These are phyloP conservation scores for Oryzias woworae DNA, from an alignment of 2,113 vertebrate genomes.

Conservation along the genomic window DNA sequence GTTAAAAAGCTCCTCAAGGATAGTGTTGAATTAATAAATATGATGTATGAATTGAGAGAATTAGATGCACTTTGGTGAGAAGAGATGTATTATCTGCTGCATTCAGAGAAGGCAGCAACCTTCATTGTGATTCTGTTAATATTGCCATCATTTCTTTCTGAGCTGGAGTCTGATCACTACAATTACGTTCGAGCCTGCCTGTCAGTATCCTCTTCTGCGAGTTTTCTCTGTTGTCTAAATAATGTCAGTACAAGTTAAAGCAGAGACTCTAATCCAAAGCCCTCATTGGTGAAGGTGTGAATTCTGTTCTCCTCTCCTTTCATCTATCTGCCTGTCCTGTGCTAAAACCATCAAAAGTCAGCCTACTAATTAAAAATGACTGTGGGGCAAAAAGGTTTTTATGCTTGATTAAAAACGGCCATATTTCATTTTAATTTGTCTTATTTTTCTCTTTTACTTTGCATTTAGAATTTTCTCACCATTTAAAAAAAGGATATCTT, in stretches of 20 bases:
- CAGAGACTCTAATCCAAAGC: conserved; percentile 39
- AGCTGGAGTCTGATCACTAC: conserved; percentile 8
- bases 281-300: conserved; percentile 23
- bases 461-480: no score
- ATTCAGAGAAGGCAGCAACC: conserved; percentile 13
- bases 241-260: conserved; percentile 48
- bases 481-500: no score
- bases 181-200: background rate
- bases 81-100: conserved; percentile 11
- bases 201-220: conserved; percentile 11
- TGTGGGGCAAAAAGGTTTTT: background rate
- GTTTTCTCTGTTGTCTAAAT: conserved; percentile 37
- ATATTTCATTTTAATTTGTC: no score
- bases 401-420: no score
- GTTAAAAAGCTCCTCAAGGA: background rate
- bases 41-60: no score
- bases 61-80: background rate
- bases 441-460: no score
- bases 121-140: background rate
- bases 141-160: conserved; percentile 13
- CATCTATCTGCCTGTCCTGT: conserved; percentile 39
- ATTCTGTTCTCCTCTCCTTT: conserved; percentile 32
- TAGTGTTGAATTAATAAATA: background rate
- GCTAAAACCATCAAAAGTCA: conserved; percentile 32
- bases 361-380: conserved; percentile 23